Percentiles rank a stretch among this genome's conserved stretches.
Conservation (phyloP, 2,797 vertebrate species). For the Potorous gilbertii region DNA sequence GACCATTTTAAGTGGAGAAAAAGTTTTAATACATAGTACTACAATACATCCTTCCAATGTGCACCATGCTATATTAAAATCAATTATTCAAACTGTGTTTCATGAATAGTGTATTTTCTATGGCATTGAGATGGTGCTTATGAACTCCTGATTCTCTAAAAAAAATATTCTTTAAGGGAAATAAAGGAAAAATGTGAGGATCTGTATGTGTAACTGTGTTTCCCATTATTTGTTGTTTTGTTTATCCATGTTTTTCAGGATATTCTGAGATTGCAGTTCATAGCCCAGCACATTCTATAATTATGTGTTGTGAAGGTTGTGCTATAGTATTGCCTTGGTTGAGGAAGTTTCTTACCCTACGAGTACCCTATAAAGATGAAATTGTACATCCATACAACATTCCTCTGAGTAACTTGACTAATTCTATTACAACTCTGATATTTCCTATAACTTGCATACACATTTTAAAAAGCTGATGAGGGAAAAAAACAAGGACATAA, state of each 20-base stretch:
- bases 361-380: neutral
- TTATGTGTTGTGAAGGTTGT: neutral
- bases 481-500: slow-evolving; percentile 68
- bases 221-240: neutral
- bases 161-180: slow-evolving; percentile 13
- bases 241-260: neutral
- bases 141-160: neutral
- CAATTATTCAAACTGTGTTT: neutral
- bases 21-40: neutral
- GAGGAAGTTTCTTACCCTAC: no score
- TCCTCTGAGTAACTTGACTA: slow-evolving; percentile 50
- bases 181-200: neutral
- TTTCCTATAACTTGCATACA: slow-evolving; percentile 58
- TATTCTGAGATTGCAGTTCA: neutral
- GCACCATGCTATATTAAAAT: neutral
- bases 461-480: slow-evolving; percentile 65
- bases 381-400: slow-evolving; percentile 6
- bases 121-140: no score
- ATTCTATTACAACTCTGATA: slow-evolving; percentile 60
- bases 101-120: no score
- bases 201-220: neutral
- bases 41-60: slow-evolving; percentile 19
- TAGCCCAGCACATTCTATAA: rapidly evolving
- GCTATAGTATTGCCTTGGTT: no score
- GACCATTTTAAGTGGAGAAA: no score